Conservation (phyloP, 1,140 invertebrate genomes). For the Camponotus floridanus region DNA sequence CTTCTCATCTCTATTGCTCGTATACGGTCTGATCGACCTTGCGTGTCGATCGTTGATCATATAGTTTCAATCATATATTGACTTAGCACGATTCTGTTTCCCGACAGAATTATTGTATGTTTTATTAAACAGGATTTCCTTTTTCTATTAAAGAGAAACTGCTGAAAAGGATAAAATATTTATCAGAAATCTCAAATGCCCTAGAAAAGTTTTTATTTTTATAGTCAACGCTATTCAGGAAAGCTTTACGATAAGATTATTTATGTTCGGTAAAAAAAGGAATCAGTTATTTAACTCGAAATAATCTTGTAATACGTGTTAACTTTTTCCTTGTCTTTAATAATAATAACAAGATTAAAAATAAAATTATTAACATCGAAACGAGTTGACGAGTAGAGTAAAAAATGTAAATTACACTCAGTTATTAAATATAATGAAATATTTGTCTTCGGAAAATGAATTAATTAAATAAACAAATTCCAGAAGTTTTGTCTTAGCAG, state of each 20-base stretch:
- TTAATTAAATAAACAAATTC: no score
- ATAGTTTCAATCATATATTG: neutral
- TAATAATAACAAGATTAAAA: neutral
- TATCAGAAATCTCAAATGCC: neutral
- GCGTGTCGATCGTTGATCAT: neutral
- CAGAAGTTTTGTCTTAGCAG: no score
- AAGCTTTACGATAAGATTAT: neutral
- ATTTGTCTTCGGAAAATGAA: neutral
- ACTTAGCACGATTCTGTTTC: neutral
- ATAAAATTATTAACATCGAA: neutral
- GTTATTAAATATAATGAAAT: neutral
- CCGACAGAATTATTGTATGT: neutral
- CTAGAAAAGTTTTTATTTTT: neutral
- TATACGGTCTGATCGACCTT: neutral
- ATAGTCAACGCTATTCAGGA: neutral
- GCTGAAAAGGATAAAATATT: neutral
- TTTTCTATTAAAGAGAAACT: neutral
- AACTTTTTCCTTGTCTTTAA: neutral
- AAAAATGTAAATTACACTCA: neutral
- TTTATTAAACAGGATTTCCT: neutral
- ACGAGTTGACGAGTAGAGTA: neutral
- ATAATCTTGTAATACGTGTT: slow-evolving; percentile 7
- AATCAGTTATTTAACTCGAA: neutral
- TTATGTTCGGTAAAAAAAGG: neutral
- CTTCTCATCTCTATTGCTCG: neutral